Percentiles rank a stretch among this genome's conserved stretches.
Conservation (phyloP, 64 coral and sea anemone species). For the Pocillopora damicornis region DNA sequence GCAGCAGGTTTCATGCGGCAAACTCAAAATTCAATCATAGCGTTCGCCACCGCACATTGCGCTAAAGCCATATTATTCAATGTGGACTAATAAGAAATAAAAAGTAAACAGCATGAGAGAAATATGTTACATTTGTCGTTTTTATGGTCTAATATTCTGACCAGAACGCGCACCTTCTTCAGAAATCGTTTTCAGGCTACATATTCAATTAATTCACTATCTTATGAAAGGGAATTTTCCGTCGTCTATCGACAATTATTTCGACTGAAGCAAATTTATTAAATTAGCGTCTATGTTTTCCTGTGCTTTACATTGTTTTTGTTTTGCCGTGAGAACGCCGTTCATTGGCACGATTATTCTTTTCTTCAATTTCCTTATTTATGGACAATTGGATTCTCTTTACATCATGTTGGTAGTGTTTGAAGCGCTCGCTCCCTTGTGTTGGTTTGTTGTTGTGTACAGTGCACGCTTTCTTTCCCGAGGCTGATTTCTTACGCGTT, state of each 20-base stretch:
- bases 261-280: slow-evolving; percentile 40
- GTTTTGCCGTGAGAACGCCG: slow-evolving; percentile 21
- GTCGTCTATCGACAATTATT: slow-evolving; percentile 20
- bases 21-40: slow-evolving; percentile 2
- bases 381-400: background rate
- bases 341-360: slow-evolving; percentile 23
- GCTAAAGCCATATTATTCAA: background rate
- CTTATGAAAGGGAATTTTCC: background rate
- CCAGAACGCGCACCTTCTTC: background rate
- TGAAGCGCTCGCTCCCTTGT: no score
- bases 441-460: background rate
- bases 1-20: background rate
- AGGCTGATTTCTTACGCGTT: slow-evolving; percentile 7
- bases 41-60: background rate
- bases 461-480: background rate
- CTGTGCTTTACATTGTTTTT: slow-evolving; percentile 35
- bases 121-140: background rate
- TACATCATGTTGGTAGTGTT: no score
- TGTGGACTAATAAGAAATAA: background rate
- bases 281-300: slow-evolving; percentile 35
- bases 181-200: background rate
- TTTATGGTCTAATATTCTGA: background rate
- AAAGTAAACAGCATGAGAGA: background rate
- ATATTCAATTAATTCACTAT: background rate
- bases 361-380: slow-evolving; percentile 11